phyloP scores from a whole-genome alignment of 2,888 invertebrate genomes.

The Lithophane semibrunnea region DNA sequence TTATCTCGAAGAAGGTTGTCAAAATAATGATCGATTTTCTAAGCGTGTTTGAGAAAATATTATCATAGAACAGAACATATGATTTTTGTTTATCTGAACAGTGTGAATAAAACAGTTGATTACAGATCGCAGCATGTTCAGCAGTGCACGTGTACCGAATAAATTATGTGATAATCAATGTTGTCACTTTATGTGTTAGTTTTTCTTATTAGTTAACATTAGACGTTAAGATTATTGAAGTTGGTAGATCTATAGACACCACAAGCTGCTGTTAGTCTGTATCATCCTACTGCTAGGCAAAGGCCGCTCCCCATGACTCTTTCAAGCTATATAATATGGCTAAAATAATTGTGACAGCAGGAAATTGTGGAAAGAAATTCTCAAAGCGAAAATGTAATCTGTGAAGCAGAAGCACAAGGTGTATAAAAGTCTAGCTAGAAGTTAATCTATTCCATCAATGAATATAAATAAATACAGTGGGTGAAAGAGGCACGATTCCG shows the following conservation, averaged over 20 bases:
- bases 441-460: neutral
- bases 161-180: neutral
- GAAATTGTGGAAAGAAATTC: neutral
- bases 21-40: no score
- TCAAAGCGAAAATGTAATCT: neutral
- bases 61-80: neutral
- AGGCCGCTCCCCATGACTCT: no score
- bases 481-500: conserved; percentile 11
- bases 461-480: conserved; percentile 5
- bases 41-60: neutral
- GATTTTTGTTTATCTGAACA: conserved; percentile 11
- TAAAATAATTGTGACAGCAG: neutral
- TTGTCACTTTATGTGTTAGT: neutral
- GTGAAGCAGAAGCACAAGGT: neutral
- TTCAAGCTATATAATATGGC: neutral
- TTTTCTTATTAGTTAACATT: neutral
- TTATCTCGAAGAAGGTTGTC: no score
- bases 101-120: neutral
- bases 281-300: no score
- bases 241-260: neutral
- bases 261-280: no score
- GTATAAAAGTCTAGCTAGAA: neutral
- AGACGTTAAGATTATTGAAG: neutral
- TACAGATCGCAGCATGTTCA: neutral
- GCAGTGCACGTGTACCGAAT: neutral